These are phyloP conservation scores for Archegozetes longisetosus DNA, from an alignment of 1,140 invertebrate species.

Conservation along the genomic window DNA sequence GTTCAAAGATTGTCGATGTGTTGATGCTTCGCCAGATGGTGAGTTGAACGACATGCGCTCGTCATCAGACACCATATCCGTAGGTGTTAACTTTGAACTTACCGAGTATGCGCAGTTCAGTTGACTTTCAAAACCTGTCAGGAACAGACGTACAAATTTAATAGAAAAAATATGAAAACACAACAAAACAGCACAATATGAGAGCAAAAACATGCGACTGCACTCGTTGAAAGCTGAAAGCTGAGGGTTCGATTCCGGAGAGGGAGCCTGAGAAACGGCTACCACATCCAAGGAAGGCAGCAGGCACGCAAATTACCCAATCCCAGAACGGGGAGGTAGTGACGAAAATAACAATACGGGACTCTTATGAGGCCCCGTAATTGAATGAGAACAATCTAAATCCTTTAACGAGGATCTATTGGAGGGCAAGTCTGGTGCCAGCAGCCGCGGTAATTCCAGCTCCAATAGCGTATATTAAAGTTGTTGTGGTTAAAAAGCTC, in stretches of 20 bases:
- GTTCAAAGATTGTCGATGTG: too few species aligned
- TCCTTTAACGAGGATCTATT: slow-evolving; percentile 66
- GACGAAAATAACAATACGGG: slow-evolving; percentile 72
- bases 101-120: background rate
- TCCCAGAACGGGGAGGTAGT: slow-evolving; percentile 56
- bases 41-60: background rate
- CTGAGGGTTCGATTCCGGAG: slow-evolving; percentile 41
- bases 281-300: slow-evolving; percentile 82
- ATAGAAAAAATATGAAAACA: background rate
- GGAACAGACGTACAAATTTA: background rate
- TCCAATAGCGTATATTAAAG: slow-evolving; percentile 76
- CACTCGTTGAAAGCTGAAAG: slow-evolving; percentile 36
- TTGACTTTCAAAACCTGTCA: too few species aligned
- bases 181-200: too few species aligned
- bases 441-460: slow-evolving; percentile 68
- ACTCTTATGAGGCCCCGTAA: slow-evolving; percentile 58
- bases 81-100: background rate
- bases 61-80: background rate
- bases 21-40: background rate
- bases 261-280: slow-evolving; percentile 78
- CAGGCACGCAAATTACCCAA: slow-evolving; percentile 75
- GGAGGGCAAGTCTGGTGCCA: slow-evolving; percentile 68
- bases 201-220: too few species aligned
- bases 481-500: slow-evolving; percentile 36
- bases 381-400: slow-evolving; percentile 81